A percentile compares a stretch with the other conserved stretches of the same genome.
Evolutionary conservation across 2,888 invertebrate genomes (phyloP).

Genomic region (Chorisops tibialis): DNA sequence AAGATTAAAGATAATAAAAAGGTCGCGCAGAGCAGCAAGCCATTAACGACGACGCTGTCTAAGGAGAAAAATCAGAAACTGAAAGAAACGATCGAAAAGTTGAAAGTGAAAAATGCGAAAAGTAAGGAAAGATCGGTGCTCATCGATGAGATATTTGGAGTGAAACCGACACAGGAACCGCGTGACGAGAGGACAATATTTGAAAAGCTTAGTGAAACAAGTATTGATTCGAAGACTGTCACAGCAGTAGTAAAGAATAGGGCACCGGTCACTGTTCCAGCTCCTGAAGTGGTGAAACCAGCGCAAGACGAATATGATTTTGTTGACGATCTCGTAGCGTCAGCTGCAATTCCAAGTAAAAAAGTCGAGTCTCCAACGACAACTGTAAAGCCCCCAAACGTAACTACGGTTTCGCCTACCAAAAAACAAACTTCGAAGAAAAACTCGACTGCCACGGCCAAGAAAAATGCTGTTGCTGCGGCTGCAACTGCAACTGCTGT

Average conservation of each 20-base stretch:
- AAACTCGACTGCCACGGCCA: conserved; percentile 23
- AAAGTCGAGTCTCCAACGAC: conserved; percentile 19
- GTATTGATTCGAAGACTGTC: conserved; percentile 19
- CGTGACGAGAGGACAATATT: conserved; percentile 30
- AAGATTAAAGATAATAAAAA: conserved; percentile 35
- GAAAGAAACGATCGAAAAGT: conserved; percentile 61
- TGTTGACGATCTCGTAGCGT: conserved; percentile 43
- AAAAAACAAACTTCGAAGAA: conserved; percentile 34
- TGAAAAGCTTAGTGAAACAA: conserved; percentile 31
- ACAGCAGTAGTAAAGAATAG: neutral
- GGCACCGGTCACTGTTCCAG: neutral
- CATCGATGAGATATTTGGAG: conserved; percentile 34
- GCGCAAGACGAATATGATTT: conserved; percentile 37
- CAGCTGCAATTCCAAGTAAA: conserved; percentile 38
- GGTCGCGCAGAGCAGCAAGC: conserved; percentile 44
- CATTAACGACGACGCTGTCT: conserved; percentile 8
- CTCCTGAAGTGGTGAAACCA: conserved; percentile 30
- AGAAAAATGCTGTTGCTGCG: neutral
- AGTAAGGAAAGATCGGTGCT: conserved; percentile 33
- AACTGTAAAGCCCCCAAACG: conserved; percentile 9
- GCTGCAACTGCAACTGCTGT: no score
- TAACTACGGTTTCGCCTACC: neutral
- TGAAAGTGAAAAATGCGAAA: conserved; percentile 55
- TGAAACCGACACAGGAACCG: conserved; percentile 31
- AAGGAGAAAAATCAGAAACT: conserved; percentile 55